Evolutionary conservation across 2,888 invertebrate genomes (phyloP), one percentile per base, ranked within the genome.

Genomic region (Sialis lutaria): DNA sequence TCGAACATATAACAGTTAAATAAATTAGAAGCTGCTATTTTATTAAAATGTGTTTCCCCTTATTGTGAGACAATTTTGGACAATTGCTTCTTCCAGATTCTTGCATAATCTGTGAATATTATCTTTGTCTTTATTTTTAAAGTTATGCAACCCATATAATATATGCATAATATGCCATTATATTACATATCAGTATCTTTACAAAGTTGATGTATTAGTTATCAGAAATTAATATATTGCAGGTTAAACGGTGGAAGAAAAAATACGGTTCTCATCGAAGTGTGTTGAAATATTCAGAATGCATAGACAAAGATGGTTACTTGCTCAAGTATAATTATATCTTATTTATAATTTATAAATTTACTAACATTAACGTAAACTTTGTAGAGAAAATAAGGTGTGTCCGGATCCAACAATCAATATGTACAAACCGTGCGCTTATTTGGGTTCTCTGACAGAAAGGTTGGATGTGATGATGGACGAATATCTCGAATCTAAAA

Each of bases 401-500:
- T 79, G 82, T 58, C 86, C 87, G 0, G 88, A 90, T 60, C 89
- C 95, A 0, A 62, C 85, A 1, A 69, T 73, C 10, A 73, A 83
- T 4, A 67, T 71, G 42, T 79, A 74, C 57, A 76, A 81, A 12
- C 83, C 90, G 1, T 82, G 86, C 59, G 69, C 73, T 46, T 75
- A 82, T 57, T 84, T 88, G 54, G 92, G 93, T 6, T 79, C 85
- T 0, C 70, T 96, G 5, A 84, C 84, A 6, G 97, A 98, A 65
- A 77, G 76, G 40, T 62, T 95, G 45, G 79, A 87, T 50, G 63
- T 67, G 8, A 57, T 89, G 6, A 71, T 90, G 40, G 69, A 75
- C 2, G 66, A 67, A 31, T 84, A 80, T 59, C 58, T 74, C 32
- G 65, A 69, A 46, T 65, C 67, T 33, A 62, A 72, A 46, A 62